phyloP scores from a whole-genome alignment of 2,888 invertebrate genomes.

The Netelia fuscicornis region DNA sequence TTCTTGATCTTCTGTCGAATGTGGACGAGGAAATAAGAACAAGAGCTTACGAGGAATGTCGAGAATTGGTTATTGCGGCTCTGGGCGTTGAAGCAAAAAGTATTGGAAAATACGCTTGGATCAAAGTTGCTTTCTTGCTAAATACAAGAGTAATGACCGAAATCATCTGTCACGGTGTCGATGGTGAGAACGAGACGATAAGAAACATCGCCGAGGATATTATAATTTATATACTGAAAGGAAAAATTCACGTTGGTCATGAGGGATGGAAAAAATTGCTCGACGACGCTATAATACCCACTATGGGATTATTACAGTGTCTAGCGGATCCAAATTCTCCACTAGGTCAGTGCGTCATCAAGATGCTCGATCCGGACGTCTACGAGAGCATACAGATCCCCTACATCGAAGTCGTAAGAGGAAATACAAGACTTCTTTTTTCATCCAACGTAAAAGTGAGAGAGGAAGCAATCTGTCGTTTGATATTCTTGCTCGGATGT shows the following conservation, averaged over 20 bases:
- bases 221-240: slow-evolving; percentile 88
- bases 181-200: slow-evolving; percentile 85
- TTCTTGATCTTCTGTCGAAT: slow-evolving; percentile 87
- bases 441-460: slow-evolving; percentile 82
- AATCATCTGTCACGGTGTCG: slow-evolving; percentile 88
- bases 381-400: slow-evolving; percentile 87
- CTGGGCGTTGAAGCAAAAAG: slow-evolving; percentile 85
- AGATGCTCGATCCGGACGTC: slow-evolving; percentile 88
- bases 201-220: slow-evolving; percentile 87
- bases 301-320: slow-evolving; percentile 88
- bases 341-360: slow-evolving; percentile 88
- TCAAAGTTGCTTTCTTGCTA: slow-evolving; percentile 86
- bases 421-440: slow-evolving; percentile 86
- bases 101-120: slow-evolving; percentile 84
- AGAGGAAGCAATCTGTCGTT: slow-evolving; percentile 86
- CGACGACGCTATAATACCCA: slow-evolving; percentile 87
- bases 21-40: slow-evolving; percentile 86
- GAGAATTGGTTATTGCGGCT: slow-evolving; percentile 84
- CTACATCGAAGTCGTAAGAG: slow-evolving; percentile 85
- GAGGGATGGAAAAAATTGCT: slow-evolving; percentile 88
- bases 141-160: slow-evolving; percentile 88
- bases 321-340: slow-evolving; percentile 86
- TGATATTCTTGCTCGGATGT: slow-evolving; percentile 86
- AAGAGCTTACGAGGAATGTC: slow-evolving; percentile 86
- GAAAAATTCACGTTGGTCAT: slow-evolving; percentile 88